These are phyloP conservation scores for Oscheius sp. DNA, from an alignment of 2,888 invertebrate genomes.

Conservation along the genomic window DNA sequence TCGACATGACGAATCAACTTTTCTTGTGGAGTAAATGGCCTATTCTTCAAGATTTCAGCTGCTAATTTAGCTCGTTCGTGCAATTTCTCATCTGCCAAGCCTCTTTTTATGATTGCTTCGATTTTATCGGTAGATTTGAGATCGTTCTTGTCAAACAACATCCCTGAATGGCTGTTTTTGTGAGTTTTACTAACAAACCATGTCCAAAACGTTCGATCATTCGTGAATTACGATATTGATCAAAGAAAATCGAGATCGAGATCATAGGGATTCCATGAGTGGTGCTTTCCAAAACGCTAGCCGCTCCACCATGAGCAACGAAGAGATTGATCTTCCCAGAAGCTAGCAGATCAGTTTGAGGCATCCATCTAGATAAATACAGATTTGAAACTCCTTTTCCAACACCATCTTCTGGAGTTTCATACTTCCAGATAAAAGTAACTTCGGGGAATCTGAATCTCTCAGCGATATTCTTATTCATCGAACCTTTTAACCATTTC, in stretches of 20 bases:
- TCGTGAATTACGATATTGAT: constrained; percentile 17
- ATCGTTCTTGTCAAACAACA: neutral
- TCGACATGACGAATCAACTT: constrained; percentile 11
- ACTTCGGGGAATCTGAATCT: constrained; percentile 48
- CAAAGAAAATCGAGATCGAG: constrained; percentile 4
- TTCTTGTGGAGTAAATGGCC: constrained; percentile 17
- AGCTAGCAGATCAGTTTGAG: constrained; percentile 71
- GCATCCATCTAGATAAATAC: constrained; percentile 58
- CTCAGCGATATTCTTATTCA: neutral
- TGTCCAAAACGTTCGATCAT: constrained; percentile 13
- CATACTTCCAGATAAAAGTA: constrained; percentile 61
- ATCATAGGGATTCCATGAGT: constrained; percentile 10
- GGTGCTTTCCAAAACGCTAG: neutral
- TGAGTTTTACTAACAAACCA: neutral
- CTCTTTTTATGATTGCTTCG: neutral
- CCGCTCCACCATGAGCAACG: constrained; percentile 22
- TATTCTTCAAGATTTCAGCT: neutral
- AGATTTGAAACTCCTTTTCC: constrained; percentile 34
- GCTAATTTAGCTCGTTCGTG: neutral
- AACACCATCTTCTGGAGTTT: constrained; percentile 38
- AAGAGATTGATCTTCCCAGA: constrained; percentile 12
- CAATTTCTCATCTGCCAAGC: neutral
- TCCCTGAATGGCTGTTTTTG: neutral
- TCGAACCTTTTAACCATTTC: neutral
- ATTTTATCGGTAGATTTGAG: neutral